Evolutionary conservation across 2,113 vertebrate genomes (phyloP).

Genomic region (Malurus elegans): DNA sequence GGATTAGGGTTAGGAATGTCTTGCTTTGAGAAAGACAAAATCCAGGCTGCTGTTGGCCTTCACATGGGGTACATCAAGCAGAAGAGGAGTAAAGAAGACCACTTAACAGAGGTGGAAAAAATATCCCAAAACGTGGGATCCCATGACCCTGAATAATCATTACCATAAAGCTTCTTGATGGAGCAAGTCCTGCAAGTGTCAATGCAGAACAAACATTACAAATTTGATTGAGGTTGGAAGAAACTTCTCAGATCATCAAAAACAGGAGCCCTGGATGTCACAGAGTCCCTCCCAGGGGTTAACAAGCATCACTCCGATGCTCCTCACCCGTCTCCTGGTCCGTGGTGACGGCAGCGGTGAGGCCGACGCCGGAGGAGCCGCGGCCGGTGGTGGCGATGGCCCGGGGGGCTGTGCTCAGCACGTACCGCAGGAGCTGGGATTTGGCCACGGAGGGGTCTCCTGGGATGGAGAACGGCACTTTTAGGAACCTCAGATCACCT

Average conservation of each 20-base stretch:
- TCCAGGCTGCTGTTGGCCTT: not conserved
- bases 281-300: not conserved
- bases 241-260: rapidly evolving
- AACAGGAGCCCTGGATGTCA: not conserved
- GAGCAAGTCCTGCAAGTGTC: not conserved
- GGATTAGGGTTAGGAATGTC: not conserved
- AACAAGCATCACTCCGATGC: rapidly evolving
- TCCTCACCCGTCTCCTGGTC: constrained; percentile 93
- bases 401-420: constrained; percentile 88
- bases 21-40: not conserved
- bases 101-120: not conserved
- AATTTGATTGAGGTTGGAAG: not conserved
- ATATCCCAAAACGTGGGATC: not conserved
- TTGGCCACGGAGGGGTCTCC: constrained; percentile 97
- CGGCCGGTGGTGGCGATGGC: constrained; percentile 94
- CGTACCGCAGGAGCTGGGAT: constrained; percentile 94
- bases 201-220: not conserved
- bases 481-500: not conserved
- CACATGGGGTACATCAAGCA: not conserved
- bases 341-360: constrained; percentile 93
- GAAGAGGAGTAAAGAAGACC: not conserved
- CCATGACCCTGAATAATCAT: rapidly evolving
- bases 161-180: not conserved
- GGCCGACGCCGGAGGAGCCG: constrained; percentile 94
- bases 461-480: not conserved